These are phyloP conservation scores for Helicolenus hilgendorfi DNA, from an alignment of 2,797 vertebrate genomes.

Conservation along the genomic window DNA sequence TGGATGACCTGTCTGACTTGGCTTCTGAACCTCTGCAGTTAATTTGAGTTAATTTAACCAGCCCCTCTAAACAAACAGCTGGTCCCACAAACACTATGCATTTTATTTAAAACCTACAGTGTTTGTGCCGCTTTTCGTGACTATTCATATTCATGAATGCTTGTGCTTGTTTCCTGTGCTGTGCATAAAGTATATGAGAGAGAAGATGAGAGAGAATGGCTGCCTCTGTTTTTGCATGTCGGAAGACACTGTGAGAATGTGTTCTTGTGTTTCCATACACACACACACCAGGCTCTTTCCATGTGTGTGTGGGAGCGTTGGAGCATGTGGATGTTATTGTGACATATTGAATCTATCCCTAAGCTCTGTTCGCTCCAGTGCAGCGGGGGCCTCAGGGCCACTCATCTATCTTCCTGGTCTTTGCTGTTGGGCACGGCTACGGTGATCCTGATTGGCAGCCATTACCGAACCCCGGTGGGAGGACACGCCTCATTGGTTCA, in stretches of 20 bases:
- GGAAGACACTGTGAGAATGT: neutral
- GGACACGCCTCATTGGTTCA: conserved; percentile 80
- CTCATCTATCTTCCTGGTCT: conserved; percentile 78
- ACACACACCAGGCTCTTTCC: neutral
- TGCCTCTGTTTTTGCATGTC: neutral
- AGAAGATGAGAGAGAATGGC: neutral
- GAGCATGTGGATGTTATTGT: conserved; percentile 55
- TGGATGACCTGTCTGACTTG: neutral
- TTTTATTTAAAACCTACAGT: neutral
- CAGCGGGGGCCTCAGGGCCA: conserved; percentile 62
- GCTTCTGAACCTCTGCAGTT: neutral
- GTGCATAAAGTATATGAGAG: neutral
- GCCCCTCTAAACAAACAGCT: neutral
- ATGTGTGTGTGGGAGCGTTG: neutral
- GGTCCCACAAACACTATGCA: neutral
- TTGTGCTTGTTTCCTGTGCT: neutral
- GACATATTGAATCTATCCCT: conserved; percentile 78
- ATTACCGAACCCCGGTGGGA: conserved; percentile 73
- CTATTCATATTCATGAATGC: neutral
- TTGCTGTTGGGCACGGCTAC: conserved; percentile 63
- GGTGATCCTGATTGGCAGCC: conserved; percentile 84
- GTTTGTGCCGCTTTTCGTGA: neutral
- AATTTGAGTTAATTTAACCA: neutral
- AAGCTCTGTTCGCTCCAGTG: conserved; percentile 67
- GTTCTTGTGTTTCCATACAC: conserved; percentile 2